These are phyloP conservation scores for Agrotis segetum DNA, from an alignment of 2,888 invertebrate species.

Conservation along the genomic window DNA sequence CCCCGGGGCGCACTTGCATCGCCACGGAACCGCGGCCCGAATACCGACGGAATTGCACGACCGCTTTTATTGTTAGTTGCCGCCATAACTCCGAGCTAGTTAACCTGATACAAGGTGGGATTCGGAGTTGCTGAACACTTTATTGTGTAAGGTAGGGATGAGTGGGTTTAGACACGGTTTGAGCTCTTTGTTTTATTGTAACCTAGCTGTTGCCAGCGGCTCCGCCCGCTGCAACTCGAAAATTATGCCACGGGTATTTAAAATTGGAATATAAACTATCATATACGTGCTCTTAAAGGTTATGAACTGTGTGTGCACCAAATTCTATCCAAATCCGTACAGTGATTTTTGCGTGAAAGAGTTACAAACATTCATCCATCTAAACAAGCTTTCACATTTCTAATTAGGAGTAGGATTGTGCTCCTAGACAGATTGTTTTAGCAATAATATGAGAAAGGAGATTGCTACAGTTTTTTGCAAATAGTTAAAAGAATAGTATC, in stretches of 20 bases:
- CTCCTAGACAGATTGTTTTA: conserved; percentile 23
- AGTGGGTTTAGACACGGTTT: background rate
- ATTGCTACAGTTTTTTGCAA: background rate
- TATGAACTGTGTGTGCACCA: too few species aligned
- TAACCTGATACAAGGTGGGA: conserved; percentile 70
- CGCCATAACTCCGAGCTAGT: conserved; percentile 66
- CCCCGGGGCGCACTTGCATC: conserved; percentile 67
- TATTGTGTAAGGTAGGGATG: conserved; percentile 43
- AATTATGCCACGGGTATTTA: too few species aligned
- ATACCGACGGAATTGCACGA: conserved; percentile 66
- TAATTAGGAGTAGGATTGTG: background rate
- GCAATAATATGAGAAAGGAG: background rate
- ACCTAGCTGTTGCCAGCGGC: too few species aligned
- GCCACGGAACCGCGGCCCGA: conserved; percentile 65
- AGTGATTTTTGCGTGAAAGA: too few species aligned
- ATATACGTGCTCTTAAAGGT: too few species aligned
- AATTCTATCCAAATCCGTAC: too few species aligned
- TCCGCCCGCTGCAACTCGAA: too few species aligned
- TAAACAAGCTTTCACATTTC: too few species aligned
- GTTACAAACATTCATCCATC: too few species aligned
- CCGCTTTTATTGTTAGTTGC: conserved; percentile 72
- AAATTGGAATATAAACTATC: too few species aligned
- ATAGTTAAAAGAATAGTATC: too few species aligned
- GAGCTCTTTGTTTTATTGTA: conserved; percentile 4
- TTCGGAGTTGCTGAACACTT: conserved; percentile 53